Evolutionary conservation across 2,797 vertebrate genomes (phyloP).

Genomic region (Girardinus metallicus): DNA sequence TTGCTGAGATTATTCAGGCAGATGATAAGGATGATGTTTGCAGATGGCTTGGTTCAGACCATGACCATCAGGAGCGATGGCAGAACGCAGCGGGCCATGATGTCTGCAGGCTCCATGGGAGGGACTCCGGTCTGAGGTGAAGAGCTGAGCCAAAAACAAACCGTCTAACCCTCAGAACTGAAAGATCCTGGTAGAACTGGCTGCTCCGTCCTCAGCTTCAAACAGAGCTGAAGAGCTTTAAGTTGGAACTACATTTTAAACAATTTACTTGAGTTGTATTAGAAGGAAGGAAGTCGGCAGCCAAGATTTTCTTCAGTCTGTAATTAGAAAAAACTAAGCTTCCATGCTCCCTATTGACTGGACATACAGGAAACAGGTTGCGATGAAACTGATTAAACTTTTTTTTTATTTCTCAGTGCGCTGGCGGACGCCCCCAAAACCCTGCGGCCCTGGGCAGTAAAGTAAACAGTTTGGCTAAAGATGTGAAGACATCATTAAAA

Average conservation of each 20-base stretch:
- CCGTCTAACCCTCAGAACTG: not conserved
- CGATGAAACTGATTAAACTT: not conserved
- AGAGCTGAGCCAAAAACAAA: not conserved
- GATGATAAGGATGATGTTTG: not conserved
- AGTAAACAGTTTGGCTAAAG: not conserved
- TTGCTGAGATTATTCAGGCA: conserved; percentile 10
- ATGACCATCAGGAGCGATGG: not conserved
- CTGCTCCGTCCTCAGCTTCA: not conserved
- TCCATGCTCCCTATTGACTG: not conserved
- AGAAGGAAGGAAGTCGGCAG: not conserved
- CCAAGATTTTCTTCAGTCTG: not conserved
- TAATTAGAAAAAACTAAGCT: not conserved
- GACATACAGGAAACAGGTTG: not conserved
- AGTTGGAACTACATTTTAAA: not conserved
- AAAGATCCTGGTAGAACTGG: not conserved
- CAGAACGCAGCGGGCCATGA: not conserved
- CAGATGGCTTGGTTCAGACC: not conserved
- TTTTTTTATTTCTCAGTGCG: not conserved
- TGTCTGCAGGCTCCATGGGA: not conserved
- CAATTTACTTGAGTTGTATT: not conserved
- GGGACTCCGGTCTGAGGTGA: not conserved
- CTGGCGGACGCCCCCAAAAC: not conserved
- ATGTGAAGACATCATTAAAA: not conserved
- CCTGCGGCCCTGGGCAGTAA: not conserved
- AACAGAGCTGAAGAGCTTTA: not conserved